These are phyloP conservation scores for Netelia virgata DNA, from an alignment of 2,888 invertebrate genomes.

Conservation along the genomic window DNA sequence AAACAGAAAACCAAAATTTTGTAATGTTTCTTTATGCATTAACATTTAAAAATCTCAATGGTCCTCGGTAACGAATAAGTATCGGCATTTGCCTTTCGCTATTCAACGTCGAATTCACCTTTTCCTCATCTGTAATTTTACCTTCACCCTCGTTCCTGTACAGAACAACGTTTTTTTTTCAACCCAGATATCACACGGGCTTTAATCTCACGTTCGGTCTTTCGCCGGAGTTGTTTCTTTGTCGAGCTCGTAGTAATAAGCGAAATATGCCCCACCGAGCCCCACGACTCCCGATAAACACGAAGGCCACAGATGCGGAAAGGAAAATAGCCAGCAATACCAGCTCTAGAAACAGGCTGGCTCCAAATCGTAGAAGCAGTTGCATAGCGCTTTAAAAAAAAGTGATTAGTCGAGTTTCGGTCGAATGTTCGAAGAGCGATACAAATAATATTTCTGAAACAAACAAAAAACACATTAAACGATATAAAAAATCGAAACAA, in stretches of 20 bases:
- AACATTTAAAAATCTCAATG: neutral
- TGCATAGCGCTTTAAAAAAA: too few relatives aligned
- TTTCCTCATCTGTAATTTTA: constrained; percentile 47
- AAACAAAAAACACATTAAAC: too few relatives aligned
- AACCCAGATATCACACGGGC: constrained; percentile 47
- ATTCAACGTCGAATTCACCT: constrained; percentile 32
- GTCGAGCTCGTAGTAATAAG: constrained; percentile 59
- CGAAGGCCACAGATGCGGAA: neutral
- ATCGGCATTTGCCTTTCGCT: constrained; percentile 14
- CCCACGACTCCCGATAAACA: neutral
- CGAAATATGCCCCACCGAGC: neutral
- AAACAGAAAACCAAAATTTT: too few relatives aligned
- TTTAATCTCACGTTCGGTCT: constrained; percentile 61
- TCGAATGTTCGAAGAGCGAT: too few relatives aligned
- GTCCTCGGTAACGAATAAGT: neutral
- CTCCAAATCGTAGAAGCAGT: neutral
- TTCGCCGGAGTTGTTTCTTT: constrained; percentile 62
- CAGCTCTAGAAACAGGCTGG: neutral
- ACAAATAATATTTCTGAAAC: too few relatives aligned
- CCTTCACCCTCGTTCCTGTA: constrained; percentile 22
- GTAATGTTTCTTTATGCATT: neutral
- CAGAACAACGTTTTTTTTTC: constrained; percentile 20
- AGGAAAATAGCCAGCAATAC: constrained; percentile 19
- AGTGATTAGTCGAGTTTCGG: too few relatives aligned
- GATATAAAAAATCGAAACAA: too few relatives aligned